Percentiles rank a stretch among this genome's conserved stretches.
phyloP scores from a whole-genome alignment of 2,888 invertebrate genomes.

The Miltochrista miniata region DNA sequence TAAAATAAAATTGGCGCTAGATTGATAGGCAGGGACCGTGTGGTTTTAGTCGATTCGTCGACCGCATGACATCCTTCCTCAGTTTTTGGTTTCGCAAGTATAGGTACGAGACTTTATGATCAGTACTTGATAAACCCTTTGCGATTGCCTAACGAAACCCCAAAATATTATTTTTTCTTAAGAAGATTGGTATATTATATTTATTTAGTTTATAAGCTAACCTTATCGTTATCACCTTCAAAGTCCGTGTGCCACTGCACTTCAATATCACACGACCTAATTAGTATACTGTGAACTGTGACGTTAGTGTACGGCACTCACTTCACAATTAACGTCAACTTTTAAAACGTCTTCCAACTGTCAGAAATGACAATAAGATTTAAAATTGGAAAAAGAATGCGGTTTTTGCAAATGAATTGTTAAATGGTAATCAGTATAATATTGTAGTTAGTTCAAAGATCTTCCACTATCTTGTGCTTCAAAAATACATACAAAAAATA shows the following conservation, averaged over 20 bases:
- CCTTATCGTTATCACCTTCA: slow-evolving; percentile 8
- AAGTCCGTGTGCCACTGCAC: slow-evolving; percentile 5
- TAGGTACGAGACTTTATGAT: too few species aligned
- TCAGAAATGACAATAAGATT: too few species aligned
- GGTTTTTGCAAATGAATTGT: too few species aligned
- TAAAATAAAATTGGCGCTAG: too few species aligned
- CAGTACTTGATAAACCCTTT: too few species aligned
- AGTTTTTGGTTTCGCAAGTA: too few species aligned
- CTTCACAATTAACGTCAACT: not conserved
- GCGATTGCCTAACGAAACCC: not conserved
- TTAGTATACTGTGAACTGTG: not conserved
- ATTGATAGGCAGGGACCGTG: too few species aligned
- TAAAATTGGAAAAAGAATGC: too few species aligned
- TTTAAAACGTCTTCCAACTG: not conserved
- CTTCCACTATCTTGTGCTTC: not conserved
- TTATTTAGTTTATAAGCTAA: not conserved
- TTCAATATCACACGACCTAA: slow-evolving; percentile 6
- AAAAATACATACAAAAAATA: slow-evolving; percentile 39
- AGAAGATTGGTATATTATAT: slow-evolving; percentile 1
- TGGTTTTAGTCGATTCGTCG: too few species aligned
- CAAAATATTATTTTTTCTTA: not conserved
- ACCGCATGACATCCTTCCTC: too few species aligned
- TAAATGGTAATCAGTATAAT: too few species aligned
- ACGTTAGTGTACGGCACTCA: not conserved
- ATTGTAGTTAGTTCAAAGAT: too few species aligned